Evolutionary conservation across 2,113 vertebrate genomes (phyloP).

Genomic region (Sakesphorus luctuosus): DNA sequence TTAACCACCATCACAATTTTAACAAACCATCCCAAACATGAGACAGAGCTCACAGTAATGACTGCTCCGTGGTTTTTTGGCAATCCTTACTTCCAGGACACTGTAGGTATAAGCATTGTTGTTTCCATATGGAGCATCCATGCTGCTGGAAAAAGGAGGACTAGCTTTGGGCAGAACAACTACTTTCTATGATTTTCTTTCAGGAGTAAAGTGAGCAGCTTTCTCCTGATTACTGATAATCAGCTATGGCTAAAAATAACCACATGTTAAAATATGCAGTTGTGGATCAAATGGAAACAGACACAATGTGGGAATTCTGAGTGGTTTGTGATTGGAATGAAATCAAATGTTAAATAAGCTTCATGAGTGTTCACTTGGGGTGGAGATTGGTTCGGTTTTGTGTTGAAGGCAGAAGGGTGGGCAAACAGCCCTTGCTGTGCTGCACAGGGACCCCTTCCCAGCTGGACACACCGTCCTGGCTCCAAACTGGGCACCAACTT

Average conservation of each 20-base stretch:
- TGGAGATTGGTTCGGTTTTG: not conserved
- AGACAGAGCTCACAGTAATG: not conserved
- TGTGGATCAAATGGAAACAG: not conserved
- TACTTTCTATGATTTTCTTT: not conserved
- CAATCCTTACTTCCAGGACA: not conserved
- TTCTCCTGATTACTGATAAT: not conserved
- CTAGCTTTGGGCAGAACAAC: not conserved
- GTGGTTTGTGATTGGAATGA: not conserved
- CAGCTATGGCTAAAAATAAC: not conserved
- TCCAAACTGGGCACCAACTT: not conserved
- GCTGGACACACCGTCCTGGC: accelerated
- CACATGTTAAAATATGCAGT: not conserved
- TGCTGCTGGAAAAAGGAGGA: not conserved
- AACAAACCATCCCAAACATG: not conserved
- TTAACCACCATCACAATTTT: not conserved
- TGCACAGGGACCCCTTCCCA: not conserved
- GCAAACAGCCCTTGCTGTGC: not conserved
- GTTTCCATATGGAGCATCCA: not conserved
- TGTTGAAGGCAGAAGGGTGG: not conserved
- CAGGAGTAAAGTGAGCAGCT: not conserved
- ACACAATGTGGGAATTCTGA: not conserved
- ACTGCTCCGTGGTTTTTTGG: not conserved
- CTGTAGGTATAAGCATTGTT: not conserved
- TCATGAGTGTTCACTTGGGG: not conserved
- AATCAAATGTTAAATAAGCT: not conserved